These are phyloP conservation scores for Melipona quadrifasciata DNA, from an alignment of 1,140 invertebrate genomes.

Conservation along the genomic window DNA sequence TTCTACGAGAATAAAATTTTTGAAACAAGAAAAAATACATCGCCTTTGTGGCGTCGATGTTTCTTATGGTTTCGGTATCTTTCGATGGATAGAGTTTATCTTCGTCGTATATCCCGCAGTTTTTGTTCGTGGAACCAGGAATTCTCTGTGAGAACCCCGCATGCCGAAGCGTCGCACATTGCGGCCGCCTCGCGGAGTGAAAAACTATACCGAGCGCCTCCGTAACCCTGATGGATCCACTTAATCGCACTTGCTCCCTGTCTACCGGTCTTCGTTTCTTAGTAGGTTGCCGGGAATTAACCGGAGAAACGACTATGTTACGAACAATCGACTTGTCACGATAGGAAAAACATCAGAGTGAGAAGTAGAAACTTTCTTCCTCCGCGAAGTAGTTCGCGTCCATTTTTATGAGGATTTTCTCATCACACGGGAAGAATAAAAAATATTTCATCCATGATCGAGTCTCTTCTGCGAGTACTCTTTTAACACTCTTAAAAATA, in stretches of 20 bases:
- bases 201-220: constrained; percentile 65
- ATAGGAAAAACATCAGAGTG: not conserved
- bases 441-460: not conserved
- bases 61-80: not conserved
- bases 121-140: constrained; percentile 65
- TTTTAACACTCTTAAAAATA: too few species aligned
- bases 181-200: constrained; percentile 64
- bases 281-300: not conserved
- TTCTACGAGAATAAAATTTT: not conserved
- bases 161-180: constrained; percentile 73
- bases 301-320: not conserved
- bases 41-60: not conserved
- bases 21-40: not conserved
- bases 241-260: constrained; percentile 53
- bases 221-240: constrained; percentile 62
- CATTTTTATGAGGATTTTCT: not conserved
- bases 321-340: not conserved
- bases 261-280: constrained; percentile 27
- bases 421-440: not conserved
- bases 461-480: not conserved
- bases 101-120: constrained; percentile 42
- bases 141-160: constrained; percentile 74
- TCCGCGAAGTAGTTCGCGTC: not conserved
- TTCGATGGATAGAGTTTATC: constrained; percentile 12
- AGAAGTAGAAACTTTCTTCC: not conserved